A percentile compares a stretch with the other conserved stretches of the same genome.
phyloP scores from a whole-genome alignment of 2,113 vertebrate genomes.

The Protobothrops flavoviridis region DNA sequence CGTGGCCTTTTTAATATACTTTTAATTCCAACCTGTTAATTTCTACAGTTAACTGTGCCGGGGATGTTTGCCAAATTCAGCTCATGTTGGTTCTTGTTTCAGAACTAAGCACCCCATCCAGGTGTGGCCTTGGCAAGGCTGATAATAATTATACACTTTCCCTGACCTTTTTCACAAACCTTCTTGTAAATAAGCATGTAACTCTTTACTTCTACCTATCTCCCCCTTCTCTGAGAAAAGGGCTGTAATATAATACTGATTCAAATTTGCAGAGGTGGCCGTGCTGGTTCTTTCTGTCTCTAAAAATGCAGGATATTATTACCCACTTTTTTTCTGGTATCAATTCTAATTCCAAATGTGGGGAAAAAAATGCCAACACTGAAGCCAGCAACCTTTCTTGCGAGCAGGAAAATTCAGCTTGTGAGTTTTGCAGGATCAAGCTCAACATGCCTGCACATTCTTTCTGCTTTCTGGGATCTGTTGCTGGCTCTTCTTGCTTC shows the following conservation, averaged over 20 bases:
- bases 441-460: neutral
- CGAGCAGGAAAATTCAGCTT: constrained; percentile 36
- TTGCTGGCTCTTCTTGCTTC: neutral
- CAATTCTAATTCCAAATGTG: constrained; percentile 40
- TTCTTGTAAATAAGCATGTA: constrained; percentile 64
- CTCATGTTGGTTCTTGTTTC: constrained; percentile 77
- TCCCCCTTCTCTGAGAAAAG: neutral
- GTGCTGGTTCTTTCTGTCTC: constrained; percentile 44
- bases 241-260: constrained; percentile 59
- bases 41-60: constrained; percentile 37
- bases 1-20: neutral
- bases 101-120: constrained; percentile 61
- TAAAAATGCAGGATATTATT: constrained; percentile 63
- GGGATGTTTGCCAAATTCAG: constrained; percentile 46
- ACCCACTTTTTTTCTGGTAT: constrained; percentile 31
- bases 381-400: constrained; percentile 56
- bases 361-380: constrained; percentile 32
- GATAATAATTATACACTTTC: constrained; percentile 72
- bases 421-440: neutral
- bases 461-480: neutral
- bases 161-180: constrained; percentile 73
- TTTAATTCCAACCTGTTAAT: constrained; percentile 32
- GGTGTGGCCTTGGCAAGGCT: constrained; percentile 66
- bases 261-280: constrained; percentile 30
- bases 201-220: neutral